Percentiles rank a stretch among this genome's conserved stretches.
phyloP scores from a whole-genome alignment of 92 coral and sea anemone species.

The Anthopleura xanthogrammica region DNA sequence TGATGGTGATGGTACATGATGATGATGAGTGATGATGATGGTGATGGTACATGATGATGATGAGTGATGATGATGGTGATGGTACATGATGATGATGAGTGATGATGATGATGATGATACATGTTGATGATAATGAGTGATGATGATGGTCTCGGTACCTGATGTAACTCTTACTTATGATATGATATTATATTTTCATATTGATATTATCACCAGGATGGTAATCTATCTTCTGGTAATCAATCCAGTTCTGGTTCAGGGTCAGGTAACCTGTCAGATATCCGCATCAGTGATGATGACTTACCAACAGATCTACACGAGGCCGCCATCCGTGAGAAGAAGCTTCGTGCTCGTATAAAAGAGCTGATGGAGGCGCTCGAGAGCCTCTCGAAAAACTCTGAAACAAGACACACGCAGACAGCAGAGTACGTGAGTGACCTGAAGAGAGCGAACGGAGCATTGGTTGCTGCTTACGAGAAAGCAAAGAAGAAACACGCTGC shows the following conservation, averaged over 20 bases:
- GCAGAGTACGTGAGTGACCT: conserved; percentile 96
- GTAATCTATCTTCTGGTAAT: conserved; percentile 49
- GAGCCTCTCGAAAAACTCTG: conserved; percentile 89
- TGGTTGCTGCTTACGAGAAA: conserved; percentile 98
- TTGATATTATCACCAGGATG: conserved; percentile 39
- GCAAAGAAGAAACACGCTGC: conserved; percentile 96
- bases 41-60: too few relatives aligned
- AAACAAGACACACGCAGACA: conserved; percentile 88
- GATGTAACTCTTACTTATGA: neutral
- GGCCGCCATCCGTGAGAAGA: conserved; percentile 91
- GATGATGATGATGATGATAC: neutral
- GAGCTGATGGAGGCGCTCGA: conserved; percentile 94
- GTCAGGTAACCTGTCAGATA: conserved; percentile 86
- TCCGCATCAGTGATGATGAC: conserved; percentile 90
- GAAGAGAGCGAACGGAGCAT: conserved; percentile 95
- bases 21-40: neutral
- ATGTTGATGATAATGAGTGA: neutral
- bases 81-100: too few relatives aligned
- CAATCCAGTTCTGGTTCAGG: conserved; percentile 77
- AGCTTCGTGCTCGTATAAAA: conserved; percentile 82
- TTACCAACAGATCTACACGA: conserved; percentile 89
- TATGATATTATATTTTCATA: too few relatives aligned
- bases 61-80: too few relatives aligned
- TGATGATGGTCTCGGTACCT: neutral
- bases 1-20: neutral